Percentiles rank a stretch among this genome's conserved stretches.
Conservation (phyloP, 1,140 invertebrate species). For the Saccostrea glomerata region DNA sequence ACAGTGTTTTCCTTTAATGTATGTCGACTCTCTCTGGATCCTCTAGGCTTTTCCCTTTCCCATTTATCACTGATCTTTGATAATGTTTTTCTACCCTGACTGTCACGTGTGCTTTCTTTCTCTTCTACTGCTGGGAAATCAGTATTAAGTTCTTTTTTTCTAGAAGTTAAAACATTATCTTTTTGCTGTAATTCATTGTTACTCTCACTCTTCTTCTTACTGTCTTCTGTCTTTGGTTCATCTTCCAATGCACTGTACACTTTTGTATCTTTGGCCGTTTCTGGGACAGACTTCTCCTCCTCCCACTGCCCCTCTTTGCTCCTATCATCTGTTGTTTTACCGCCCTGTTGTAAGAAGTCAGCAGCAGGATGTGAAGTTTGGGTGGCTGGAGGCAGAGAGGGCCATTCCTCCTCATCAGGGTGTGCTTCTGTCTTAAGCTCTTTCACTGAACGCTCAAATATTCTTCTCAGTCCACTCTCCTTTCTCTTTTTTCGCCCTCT, state of each 20-base stretch:
- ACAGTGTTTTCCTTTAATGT: neutral
- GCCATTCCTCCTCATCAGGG: neutral
- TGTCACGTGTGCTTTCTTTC: neutral
- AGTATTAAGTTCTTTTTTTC: neutral
- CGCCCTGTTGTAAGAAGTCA: neutral
- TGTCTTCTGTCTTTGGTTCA: neutral
- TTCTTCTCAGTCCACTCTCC: slow-evolving; percentile 6
- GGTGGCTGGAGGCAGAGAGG: neutral
- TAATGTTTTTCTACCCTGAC: neutral
- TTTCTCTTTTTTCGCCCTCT: neutral
- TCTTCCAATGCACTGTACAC: neutral
- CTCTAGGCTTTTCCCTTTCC: neutral
- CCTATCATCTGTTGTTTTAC: neutral
- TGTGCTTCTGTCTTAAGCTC: neutral
- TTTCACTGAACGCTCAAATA: slow-evolving; percentile 8
- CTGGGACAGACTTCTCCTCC: neutral
- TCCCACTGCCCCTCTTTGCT: neutral
- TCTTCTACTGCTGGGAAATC: neutral
- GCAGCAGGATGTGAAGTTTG: neutral
- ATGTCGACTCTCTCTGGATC: neutral
- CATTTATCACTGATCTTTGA: neutral
- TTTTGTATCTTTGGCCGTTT: neutral
- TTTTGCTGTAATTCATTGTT: neutral
- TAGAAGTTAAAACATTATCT: neutral
- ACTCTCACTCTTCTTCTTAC: neutral